A percentile compares a stretch with the other conserved stretches of the same genome.
Conservation (phyloP, 2,888 invertebrate species). For the Drosophila kambysellisi region DNA sequence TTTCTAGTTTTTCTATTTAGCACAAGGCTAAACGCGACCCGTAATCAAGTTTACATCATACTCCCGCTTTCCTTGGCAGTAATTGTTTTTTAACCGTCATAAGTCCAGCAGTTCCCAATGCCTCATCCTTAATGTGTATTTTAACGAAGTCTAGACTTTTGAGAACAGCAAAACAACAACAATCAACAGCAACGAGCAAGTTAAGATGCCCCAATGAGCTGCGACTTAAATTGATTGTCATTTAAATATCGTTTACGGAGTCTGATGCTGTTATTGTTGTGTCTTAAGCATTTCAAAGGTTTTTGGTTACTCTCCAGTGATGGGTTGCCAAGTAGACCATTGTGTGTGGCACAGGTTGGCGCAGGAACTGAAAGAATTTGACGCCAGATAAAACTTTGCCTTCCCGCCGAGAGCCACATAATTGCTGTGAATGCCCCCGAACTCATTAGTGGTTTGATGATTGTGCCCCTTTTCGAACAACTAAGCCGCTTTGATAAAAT, state of each 20-base stretch:
- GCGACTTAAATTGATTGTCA: conserved; percentile 45
- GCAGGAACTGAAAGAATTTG: conserved; percentile 32
- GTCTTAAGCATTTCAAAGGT: conserved; percentile 58
- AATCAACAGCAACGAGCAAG: conserved; percentile 14
- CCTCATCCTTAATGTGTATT: conserved; percentile 49
- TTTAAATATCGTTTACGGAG: conserved; percentile 56
- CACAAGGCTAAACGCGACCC: conserved; percentile 59
- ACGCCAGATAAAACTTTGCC: conserved; percentile 46
- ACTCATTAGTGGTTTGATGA: conserved; percentile 73
- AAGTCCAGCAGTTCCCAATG: conserved; percentile 47
- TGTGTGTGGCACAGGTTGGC: conserved; percentile 20
- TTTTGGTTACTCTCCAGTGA: conserved; percentile 52
- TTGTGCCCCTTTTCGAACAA: conserved; percentile 26
- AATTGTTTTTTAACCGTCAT: conserved; percentile 60
- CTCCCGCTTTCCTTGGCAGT: conserved; percentile 7
- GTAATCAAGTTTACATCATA: conserved; percentile 36
- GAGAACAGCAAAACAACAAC: conserved; percentile 29
- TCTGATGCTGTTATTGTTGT: conserved; percentile 16
- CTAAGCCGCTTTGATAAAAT: conserved; percentile 65
- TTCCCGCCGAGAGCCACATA: conserved; percentile 50
- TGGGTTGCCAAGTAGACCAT: conserved; percentile 18
- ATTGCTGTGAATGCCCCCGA: conserved; percentile 62
- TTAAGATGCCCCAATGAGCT: conserved; percentile 55
- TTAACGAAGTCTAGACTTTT: conserved; percentile 71
- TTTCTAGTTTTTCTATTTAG: conserved; percentile 56